Conservation (phyloP, 2,888 invertebrate genomes). For the Hypomecis punctinalis region DNA sequence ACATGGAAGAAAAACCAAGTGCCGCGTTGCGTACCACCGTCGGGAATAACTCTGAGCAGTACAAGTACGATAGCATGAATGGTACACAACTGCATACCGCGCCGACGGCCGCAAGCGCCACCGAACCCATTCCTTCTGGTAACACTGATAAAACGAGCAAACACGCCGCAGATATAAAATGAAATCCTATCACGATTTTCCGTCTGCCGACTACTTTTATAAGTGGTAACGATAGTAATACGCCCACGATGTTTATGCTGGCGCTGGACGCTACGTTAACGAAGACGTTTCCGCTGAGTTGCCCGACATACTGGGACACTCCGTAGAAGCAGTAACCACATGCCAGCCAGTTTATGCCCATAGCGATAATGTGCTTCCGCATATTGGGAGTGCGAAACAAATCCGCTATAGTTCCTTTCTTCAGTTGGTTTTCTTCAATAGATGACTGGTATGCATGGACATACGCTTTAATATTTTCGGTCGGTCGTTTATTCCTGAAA, state of each 20-base stretch:
- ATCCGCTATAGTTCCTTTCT: conserved; percentile 86
- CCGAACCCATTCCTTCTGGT: conserved; percentile 70
- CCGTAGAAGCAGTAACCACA: conserved; percentile 92
- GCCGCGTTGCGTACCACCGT: conserved; percentile 95
- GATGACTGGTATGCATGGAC: conserved; percentile 69
- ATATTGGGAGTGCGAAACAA: conserved; percentile 90
- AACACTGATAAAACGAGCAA: conserved; percentile 86
- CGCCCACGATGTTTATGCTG: conserved; percentile 85
- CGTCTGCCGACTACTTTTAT: conserved; percentile 88
- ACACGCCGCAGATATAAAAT: conserved; percentile 85
- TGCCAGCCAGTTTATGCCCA: conserved; percentile 91
- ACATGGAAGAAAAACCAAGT: conserved; percentile 95
- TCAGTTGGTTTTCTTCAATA: conserved; percentile 60
- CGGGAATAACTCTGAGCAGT: conserved; percentile 94
- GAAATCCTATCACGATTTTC: conserved; percentile 87
- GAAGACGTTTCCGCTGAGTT: conserved; percentile 92
- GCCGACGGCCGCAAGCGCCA: conserved; percentile 88
- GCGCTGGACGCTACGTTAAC: conserved; percentile 92
- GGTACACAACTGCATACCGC: conserved; percentile 93
- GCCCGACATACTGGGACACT: conserved; percentile 92
- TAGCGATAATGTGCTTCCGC: conserved; percentile 88
- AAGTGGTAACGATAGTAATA: conserved; percentile 86
- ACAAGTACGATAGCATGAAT: conserved; percentile 94
- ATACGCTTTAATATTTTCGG: conserved; percentile 70
- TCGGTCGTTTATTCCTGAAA: conserved; percentile 80